Conservation (phyloP, 2,113 vertebrate species). For the Malurus melanocephalus region DNA sequence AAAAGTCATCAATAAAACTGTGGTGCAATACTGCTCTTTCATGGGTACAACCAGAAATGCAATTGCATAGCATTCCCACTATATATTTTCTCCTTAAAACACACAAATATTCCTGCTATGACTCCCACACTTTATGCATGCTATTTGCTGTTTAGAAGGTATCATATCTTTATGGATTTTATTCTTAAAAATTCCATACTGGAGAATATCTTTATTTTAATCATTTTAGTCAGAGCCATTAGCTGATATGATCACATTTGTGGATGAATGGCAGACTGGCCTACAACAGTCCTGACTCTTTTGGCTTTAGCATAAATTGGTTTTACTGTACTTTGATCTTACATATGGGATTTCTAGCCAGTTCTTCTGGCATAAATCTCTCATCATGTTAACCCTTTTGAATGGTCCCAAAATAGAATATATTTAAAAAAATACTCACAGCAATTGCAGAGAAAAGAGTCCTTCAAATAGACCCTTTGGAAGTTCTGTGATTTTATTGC, state of each 20-base stretch:
- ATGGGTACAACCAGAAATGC: neutral
- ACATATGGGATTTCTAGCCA: neutral
- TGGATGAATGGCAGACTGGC: neutral
- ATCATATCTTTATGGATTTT: neutral
- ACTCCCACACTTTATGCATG: neutral
- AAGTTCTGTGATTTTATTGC: conserved; percentile 98
- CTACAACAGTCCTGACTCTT: neutral
- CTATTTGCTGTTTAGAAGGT: neutral
- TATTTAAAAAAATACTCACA: conserved; percentile 83
- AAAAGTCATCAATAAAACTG: neutral
- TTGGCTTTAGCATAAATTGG: neutral
- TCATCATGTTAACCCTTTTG: neutral
- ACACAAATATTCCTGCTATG: neutral
- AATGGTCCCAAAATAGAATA: neutral
- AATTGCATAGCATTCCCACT: neutral
- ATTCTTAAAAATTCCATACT: neutral
- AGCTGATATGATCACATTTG: neutral
- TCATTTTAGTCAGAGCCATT: neutral
- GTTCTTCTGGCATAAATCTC: neutral
- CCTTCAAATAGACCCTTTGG: conserved; percentile 95
- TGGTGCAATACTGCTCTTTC: neutral
- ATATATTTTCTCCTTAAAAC: neutral
- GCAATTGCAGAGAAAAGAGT: conserved; percentile 91
- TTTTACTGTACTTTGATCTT: neutral
- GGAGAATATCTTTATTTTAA: neutral